Conservation (phyloP, 2,888 invertebrate genomes). For the Chrysolina haemoptera region DNA sequence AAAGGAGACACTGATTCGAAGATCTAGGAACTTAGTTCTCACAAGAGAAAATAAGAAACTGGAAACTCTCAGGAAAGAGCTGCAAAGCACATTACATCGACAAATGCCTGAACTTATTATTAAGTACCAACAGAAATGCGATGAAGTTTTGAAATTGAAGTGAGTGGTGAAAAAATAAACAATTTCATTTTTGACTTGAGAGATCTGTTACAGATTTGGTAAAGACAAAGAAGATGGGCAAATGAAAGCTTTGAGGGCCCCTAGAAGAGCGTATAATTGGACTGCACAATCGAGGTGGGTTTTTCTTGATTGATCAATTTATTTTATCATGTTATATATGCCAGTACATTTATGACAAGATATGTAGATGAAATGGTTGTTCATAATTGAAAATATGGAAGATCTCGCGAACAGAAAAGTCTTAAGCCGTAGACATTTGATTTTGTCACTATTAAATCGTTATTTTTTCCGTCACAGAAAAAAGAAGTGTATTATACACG, state of each 20-base stretch:
- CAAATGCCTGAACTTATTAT: background rate
- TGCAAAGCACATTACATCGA: background rate
- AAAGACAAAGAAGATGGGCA: background rate
- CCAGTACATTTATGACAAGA: too few species aligned
- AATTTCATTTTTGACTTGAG: background rate
- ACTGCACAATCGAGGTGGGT: background rate
- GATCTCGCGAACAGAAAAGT: too few species aligned
- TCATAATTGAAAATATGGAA: too few species aligned
- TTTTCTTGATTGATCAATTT: background rate
- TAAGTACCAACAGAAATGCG: background rate
- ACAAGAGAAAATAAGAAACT: background rate
- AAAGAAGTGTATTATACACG: too few species aligned
- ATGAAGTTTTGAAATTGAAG: background rate
- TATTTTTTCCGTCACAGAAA: too few species aligned
- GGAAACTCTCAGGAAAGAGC: background rate
- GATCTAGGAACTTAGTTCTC: background rate
- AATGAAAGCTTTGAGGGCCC: background rate
- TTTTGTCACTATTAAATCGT: too few species aligned
- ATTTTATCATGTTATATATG: too few species aligned
- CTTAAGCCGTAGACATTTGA: too few species aligned
- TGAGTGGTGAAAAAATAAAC: background rate
- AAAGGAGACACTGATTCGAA: background rate
- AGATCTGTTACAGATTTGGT: background rate
- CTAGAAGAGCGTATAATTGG: constrained; percentile 5
- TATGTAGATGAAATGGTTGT: too few species aligned